phyloP scores from a whole-genome alignment of 2,113 vertebrate genomes.

The Melanotaenia duboulayi region DNA sequence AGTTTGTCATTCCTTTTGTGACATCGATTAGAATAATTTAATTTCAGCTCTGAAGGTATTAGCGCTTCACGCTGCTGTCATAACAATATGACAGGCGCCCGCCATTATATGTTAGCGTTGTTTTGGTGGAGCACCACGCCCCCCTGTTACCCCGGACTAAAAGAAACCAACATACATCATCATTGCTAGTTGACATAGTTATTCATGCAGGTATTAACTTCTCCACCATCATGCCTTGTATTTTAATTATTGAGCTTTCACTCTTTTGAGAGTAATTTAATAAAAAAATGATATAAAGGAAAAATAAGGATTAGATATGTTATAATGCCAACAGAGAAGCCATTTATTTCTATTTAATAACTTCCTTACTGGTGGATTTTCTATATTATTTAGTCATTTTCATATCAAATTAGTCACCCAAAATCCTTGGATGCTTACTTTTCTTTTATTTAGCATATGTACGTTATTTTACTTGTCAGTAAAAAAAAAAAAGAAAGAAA shows the following conservation, averaged over 20 bases:
- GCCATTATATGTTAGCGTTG: constrained; percentile 78
- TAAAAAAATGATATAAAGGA: background rate
- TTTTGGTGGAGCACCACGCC: constrained; percentile 78
- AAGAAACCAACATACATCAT: constrained; percentile 30
- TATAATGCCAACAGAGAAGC: too few species aligned
- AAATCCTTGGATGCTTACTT: background rate
- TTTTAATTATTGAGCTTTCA: background rate
- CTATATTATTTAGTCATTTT: background rate
- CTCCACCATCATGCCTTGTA: background rate
- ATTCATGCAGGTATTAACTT: background rate
- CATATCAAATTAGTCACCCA: background rate
- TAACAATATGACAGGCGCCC: constrained; percentile 75
- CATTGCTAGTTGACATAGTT: constrained; percentile 26
- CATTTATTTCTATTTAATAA: background rate
- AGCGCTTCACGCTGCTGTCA: constrained; percentile 64
- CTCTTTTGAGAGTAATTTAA: background rate
- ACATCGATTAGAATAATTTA: background rate
- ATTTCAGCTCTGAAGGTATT: background rate
- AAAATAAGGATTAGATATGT: background rate
- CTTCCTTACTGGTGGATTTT: background rate
- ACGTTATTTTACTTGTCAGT: constrained; percentile 3
- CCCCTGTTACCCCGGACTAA: constrained; percentile 64
- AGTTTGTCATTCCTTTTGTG: background rate
- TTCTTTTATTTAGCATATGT: background rate
- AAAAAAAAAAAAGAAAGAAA: too few species aligned